These are phyloP conservation scores for Geodia barretti DNA, from an alignment of 37 sponge, comb jelly and placozoan genomes.

Conservation along the genomic window DNA sequence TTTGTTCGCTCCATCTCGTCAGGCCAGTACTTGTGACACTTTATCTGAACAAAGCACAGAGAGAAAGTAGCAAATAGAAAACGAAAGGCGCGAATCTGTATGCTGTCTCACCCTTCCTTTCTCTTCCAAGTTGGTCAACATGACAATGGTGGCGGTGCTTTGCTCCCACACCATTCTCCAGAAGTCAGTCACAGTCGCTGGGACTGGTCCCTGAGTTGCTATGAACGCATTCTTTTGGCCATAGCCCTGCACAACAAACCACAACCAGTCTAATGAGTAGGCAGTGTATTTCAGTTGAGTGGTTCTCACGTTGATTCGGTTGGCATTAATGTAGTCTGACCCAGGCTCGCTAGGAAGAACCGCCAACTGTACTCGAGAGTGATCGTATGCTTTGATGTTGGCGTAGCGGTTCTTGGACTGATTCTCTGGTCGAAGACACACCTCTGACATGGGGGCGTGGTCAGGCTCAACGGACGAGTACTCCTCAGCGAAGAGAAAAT, in stretches of 20 bases:
- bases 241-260: conserved; percentile 55
- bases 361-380: conserved; percentile 73
- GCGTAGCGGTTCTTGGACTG: conserved; percentile 80
- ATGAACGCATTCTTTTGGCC: conserved; percentile 78
- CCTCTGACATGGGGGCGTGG: conserved; percentile 64
- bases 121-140: conserved; percentile 83
- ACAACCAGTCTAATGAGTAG: no score
- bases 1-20: conserved; percentile 24
- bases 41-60: conserved; percentile 32
- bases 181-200: conserved; percentile 84
- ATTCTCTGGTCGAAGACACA: conserved; percentile 43
- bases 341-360: conserved; percentile 35
- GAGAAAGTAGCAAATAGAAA: no score
- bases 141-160: conserved; percentile 84
- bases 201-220: conserved; percentile 94
- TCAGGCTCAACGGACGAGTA: conserved; percentile 68
- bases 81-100: no score
- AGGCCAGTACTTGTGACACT: conserved; percentile 93
- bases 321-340: conserved; percentile 87
- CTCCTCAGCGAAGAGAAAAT: conserved; percentile 84
- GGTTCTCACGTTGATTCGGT: conserved; percentile 74
- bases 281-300: background rate
- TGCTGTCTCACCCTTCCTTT: conserved; percentile 74
- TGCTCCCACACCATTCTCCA: conserved; percentile 97
- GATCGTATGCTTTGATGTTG: conserved; percentile 83